Evolutionary conservation across 2,797 vertebrate genomes (phyloP), one percentile per base, ranked within the genome.

Genomic region (Labroides dimidiatus): DNA sequence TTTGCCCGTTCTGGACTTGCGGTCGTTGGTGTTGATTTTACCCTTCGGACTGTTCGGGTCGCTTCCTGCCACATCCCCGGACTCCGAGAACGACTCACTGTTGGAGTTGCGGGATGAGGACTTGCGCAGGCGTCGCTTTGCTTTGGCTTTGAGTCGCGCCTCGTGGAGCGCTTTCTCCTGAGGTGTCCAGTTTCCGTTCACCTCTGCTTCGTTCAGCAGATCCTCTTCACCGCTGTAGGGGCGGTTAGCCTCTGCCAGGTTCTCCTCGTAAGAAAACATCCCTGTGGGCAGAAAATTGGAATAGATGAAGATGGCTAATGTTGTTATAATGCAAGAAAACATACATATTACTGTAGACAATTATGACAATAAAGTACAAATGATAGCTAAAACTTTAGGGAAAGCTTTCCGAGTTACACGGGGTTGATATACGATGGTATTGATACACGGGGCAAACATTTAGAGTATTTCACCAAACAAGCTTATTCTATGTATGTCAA

Each of bases 141-240:
- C 95, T 80, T 96, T 96, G 61, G 95, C 95, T 80, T 95, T 96
- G 49, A 96, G 87, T 16, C 94, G 89, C 0, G 96, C 95, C 84
- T 96, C 95, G 4, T 96, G 94, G 49, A 96, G 90, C 0, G 94
- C 92, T 61, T 96, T 96, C 86, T 96, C 96, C 87, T 96, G 95
- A 4, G 94, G 94, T 6, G 94, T 95, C 95, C 96, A 95, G 78
- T 94, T 88, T 1, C 89, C 94, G 1, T 94, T 90, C 62, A 91
- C 91, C 80, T 94, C 95, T 0, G 44, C 75, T 3, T 93, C 95
- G 1, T 87, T 92, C 62, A 94, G 84, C 14, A 36, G 79, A 1
- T 92, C 91, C 0, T 94, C 93, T 0, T 93, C 92, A 0, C 88
- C 93, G 1, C 78, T 92, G 73, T 90, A 87, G 15, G 72, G 49